Evolutionary conservation across 2,113 vertebrate species (phyloP).

Genomic region (Aphyosemion australe): DNA sequence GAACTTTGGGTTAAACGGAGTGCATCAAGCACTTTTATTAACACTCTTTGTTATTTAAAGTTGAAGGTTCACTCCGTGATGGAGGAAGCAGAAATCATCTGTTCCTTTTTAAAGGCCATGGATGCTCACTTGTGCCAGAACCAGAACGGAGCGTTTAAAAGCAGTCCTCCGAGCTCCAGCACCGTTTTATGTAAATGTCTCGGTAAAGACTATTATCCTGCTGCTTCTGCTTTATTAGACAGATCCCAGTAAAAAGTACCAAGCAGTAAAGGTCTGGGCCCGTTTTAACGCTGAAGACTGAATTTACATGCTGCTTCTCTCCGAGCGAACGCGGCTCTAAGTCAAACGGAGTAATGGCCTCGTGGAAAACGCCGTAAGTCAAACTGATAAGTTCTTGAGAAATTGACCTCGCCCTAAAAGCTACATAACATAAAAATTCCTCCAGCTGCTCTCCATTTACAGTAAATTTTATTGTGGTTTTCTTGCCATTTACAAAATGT

Average conservation of each 20-base stretch:
- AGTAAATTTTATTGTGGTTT: conserved; percentile 49
- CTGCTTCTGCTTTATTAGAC: conserved; percentile 45
- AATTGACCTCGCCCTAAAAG: conserved; percentile 22
- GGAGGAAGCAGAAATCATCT: conserved; percentile 8
- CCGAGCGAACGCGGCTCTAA: not conserved
- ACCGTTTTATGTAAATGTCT: conserved; percentile 34
- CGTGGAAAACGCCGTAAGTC: conserved; percentile 24
- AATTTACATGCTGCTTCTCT: conserved; percentile 12
- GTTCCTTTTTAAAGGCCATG: conserved; percentile 3
- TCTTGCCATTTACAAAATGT: conserved; percentile 49
- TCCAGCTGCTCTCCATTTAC: conserved; percentile 35
- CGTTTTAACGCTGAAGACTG: conserved; percentile 22
- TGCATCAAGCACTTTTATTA: conserved; percentile 20
- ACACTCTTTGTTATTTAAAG: not conserved
- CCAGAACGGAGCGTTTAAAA: conserved; percentile 21
- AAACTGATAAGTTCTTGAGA: conserved; percentile 32
- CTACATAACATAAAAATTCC: conserved; percentile 28
- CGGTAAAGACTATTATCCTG: conserved; percentile 34
- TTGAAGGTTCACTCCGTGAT: conserved; percentile 15
- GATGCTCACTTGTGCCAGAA: not conserved
- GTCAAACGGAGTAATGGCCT: conserved; percentile 10
- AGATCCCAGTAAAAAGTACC: conserved; percentile 32
- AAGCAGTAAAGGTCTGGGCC: conserved; percentile 17
- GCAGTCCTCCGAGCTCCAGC: conserved; percentile 4
- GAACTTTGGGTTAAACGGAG: not conserved